Conservation (phyloP, 1,140 invertebrate species). For the Solenopsis fugax region DNA sequence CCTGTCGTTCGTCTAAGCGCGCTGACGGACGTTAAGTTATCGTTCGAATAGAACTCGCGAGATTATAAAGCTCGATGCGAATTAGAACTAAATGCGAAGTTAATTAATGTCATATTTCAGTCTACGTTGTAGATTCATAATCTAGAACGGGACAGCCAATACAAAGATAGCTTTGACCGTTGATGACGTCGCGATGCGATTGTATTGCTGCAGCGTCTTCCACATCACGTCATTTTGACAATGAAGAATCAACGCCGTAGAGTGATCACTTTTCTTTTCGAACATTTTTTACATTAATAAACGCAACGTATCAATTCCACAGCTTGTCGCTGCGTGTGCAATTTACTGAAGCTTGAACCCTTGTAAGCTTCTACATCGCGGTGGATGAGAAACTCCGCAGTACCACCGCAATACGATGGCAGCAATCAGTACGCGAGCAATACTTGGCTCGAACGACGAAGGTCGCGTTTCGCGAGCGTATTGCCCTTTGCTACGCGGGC, state of each 20-base stretch:
- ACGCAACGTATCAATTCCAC: neutral
- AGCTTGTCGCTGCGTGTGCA: slow-evolving; percentile 5
- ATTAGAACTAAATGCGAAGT: neutral
- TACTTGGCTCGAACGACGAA: slow-evolving; percentile 3
- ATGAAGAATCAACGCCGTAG: neutral
- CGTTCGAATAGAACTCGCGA: neutral
- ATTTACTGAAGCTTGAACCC: neutral
- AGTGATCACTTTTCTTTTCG: neutral
- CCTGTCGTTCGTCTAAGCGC: slow-evolving; percentile 32
- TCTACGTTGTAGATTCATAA: slow-evolving; percentile 27
- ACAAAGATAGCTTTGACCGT: neutral
- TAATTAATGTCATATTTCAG: slow-evolving; percentile 11
- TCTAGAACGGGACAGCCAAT: slow-evolving; percentile 4
- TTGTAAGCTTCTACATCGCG: neutral
- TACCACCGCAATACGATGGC: neutral
- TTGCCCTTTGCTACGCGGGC: slow-evolving; percentile 45
- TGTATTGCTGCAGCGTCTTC: slow-evolving; percentile 8
- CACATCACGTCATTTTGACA: neutral
- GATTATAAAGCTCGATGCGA: neutral
- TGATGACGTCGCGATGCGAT: neutral
- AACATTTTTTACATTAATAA: slow-evolving; percentile 41
- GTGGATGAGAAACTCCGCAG: neutral
- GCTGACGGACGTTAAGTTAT: slow-evolving; percentile 28
- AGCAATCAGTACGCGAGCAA: neutral
- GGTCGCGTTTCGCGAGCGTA: slow-evolving; percentile 50